Conservation (phyloP, 2,888 invertebrate genomes). For the Drosophila anomelani region DNA sequence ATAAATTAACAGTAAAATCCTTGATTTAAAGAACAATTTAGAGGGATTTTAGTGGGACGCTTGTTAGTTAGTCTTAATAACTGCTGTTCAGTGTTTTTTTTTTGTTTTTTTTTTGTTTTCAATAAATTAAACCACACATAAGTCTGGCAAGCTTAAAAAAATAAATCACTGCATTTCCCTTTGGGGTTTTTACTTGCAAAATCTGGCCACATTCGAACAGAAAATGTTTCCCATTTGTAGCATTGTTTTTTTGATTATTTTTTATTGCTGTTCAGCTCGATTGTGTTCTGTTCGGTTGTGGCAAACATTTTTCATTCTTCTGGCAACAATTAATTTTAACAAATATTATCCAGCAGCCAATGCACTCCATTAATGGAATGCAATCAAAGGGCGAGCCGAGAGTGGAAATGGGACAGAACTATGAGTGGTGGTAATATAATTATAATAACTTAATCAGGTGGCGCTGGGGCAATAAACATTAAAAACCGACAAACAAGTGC, state of each 20-base stretch:
- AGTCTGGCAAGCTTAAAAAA: background rate
- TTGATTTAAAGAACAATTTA: background rate
- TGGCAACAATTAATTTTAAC: conserved; percentile 37
- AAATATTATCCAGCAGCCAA: conserved; percentile 37
- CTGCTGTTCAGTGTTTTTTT: too few relatives aligned
- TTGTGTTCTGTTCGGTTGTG: background rate
- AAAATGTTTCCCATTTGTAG: conserved; percentile 3
- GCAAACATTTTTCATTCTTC: conserved; percentile 23
- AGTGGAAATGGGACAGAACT: background rate
- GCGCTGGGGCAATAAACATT: conserved; percentile 51
- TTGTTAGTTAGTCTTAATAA: background rate
- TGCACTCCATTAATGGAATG: conserved; percentile 47
- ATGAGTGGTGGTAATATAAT: conserved; percentile 31
- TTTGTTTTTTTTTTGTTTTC: background rate
- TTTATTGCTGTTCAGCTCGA: background rate
- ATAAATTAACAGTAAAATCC: background rate
- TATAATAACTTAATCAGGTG: conserved; percentile 55
- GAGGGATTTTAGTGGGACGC: background rate
- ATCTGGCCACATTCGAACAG: conserved; percentile 12
- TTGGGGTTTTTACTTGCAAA: background rate
- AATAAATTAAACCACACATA: conserved; percentile 1
- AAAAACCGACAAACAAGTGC: conserved; percentile 18
- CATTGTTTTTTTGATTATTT: background rate
- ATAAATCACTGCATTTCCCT: conserved; percentile 5
- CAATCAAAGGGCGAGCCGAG: conserved; percentile 13